Conservation (phyloP, 2,113 vertebrate species). For the Sakesphorus luctuosus region DNA sequence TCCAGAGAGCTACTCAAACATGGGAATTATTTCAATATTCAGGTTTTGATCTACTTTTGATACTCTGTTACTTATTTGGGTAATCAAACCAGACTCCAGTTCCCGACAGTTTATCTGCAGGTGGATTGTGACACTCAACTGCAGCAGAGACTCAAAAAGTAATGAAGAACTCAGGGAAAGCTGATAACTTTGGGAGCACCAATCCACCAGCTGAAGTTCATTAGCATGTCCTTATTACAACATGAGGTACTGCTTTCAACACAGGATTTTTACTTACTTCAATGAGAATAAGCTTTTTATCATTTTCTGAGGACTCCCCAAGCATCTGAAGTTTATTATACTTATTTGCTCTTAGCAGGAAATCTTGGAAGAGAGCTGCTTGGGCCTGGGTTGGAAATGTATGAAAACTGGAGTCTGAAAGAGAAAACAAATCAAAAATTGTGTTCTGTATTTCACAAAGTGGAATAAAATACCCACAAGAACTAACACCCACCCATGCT, state of each 20-base stretch:
- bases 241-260: not conserved
- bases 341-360: conserved; percentile 92
- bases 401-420: conserved; percentile 80
- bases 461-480: not conserved
- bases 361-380: conserved; percentile 86
- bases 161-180: not conserved
- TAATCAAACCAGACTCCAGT: not conserved
- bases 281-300: conserved; percentile 88
- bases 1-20: not conserved
- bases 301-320: conserved; percentile 76
- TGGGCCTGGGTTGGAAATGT: conserved; percentile 81
- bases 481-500: not conserved
- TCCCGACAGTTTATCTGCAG: not conserved
- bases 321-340: conserved; percentile 91
- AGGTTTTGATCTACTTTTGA: not conserved
- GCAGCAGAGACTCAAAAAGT: not conserved
- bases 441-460: not conserved
- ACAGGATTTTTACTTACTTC: conserved; percentile 81
- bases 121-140: not conserved
- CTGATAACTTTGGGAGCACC: not conserved
- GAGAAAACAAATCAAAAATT: conserved; percentile 47
- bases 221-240: not conserved
- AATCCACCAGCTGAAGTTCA: not conserved
- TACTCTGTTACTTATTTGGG: not conserved
- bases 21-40: not conserved